Evolutionary conservation across 1,140 invertebrate species (phyloP), one percentile per base, ranked within the genome.

Genomic region (Hylyphantes graminicola): DNA sequence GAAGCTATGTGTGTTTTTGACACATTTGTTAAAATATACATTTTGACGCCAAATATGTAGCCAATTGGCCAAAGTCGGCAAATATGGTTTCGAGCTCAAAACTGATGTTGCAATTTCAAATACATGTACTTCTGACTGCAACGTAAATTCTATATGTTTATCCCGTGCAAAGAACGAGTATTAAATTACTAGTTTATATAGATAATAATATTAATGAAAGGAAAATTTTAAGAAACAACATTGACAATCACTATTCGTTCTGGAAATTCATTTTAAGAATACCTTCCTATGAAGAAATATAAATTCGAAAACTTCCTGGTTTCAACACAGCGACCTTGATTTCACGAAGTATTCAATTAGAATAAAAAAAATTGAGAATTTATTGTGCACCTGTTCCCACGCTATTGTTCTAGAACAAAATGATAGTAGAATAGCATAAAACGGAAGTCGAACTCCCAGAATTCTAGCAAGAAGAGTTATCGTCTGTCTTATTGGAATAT

Each of bases 311-410:
- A 73, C 70, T 73, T 73, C 70, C 70, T 57, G 53, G 15, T 73
- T 15, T 72, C 17, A 21, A 15, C 53, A 50, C 9, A 8, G 70
- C 21, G 70, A 73, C 70, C 70, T 73, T 73, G 70, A 21, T n/a
- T n/a, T 15, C 55, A 70, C 68, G 50, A 35, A 35, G 54, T 55
- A 48, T 55, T 57, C 72, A 57, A 55, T 74, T 57, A 74, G 13
- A 55, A 8, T 17, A 51, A 51, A 17, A 19, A 21, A 74, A 74
- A 74, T 51, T 74, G 72, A 74, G 54, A 74, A 74, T 74, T 74
- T 74, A 74, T 74, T 35, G 51, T 35, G 57, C 72, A 74, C 72
- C 72, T 74, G 51, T 74, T 74, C 72, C 72, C 72, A 74, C 72
- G 72, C 72, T 17, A 74, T 74, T 74, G 72, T 74, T 74, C 54